phyloP scores from a whole-genome alignment of 2,797 vertebrate species.

The Borostomias antarcticus region DNA sequence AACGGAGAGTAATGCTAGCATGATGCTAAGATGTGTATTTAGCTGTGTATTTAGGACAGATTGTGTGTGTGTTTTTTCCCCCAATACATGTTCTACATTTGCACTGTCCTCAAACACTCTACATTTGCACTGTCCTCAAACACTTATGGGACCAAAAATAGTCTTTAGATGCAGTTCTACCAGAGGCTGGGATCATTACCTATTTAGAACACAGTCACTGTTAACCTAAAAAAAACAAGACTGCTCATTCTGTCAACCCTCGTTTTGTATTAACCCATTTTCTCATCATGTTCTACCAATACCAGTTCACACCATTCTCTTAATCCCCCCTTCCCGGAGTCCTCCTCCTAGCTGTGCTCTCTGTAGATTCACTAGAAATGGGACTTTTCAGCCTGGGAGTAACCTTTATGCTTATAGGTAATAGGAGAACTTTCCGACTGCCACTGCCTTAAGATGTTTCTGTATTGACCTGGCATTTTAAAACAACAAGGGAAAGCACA shows the following conservation, averaged over 20 bases:
- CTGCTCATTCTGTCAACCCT: no score
- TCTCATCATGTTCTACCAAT: background rate
- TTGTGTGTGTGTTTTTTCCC: background rate
- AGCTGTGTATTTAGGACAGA: background rate
- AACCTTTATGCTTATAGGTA: background rate
- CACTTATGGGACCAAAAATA: constrained; percentile 6
- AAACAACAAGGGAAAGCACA: no score
- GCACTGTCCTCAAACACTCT: constrained; percentile 3
- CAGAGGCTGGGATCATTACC: constrained; percentile 6
- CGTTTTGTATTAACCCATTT: background rate
- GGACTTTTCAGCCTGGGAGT: background rate
- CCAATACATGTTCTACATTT: constrained; percentile 13
- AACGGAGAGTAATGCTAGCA: background rate
- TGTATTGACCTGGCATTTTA: background rate
- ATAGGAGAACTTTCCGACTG: background rate
- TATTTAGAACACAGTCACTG: constrained; percentile 8
- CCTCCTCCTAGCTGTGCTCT: no score
- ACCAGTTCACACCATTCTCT: background rate
- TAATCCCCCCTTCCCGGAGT: no score
- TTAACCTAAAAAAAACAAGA: constrained; percentile 10
- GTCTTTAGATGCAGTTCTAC: constrained; percentile 7
- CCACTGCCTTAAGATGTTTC: background rate
- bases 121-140: constrained; percentile 8
- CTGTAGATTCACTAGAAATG: no score
- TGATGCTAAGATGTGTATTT: no score